Conservation (phyloP, 2,113 vertebrate species). For the Zapornia atra region DNA sequence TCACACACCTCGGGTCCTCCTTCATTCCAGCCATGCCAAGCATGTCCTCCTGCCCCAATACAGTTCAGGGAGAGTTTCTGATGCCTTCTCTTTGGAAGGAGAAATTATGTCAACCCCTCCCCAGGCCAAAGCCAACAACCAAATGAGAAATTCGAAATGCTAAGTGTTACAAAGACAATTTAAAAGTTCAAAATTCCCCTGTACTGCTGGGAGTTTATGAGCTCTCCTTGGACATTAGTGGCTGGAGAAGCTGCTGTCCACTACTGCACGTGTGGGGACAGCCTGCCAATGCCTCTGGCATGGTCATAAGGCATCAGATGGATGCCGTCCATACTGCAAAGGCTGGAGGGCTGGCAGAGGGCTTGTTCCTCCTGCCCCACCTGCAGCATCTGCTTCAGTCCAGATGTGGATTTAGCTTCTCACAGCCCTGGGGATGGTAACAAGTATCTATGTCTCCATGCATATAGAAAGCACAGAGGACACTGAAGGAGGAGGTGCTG, state of each 20-base stretch:
- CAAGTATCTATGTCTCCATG: not conserved
- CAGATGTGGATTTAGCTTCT: not conserved
- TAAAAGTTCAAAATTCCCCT: not conserved
- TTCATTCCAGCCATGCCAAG: not conserved
- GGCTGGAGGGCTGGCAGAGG: not conserved
- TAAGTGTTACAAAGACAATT: not conserved
- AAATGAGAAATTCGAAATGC: not conserved
- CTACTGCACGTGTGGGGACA: fast-evolving
- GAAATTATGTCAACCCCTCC: not conserved
- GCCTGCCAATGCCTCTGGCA: not conserved
- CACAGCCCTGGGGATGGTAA: not conserved
- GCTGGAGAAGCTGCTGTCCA: not conserved
- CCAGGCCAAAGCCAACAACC: not conserved
- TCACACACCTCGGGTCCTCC: not conserved
- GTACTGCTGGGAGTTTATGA: not conserved
- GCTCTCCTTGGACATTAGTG: not conserved
- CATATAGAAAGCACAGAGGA: not conserved
- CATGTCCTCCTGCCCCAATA: not conserved
- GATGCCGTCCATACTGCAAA: not conserved
- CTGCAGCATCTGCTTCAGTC: not conserved
- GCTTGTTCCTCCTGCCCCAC: not conserved
- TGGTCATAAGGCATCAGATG: not conserved
- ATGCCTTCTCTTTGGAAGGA: not conserved
- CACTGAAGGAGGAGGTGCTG: not conserved
- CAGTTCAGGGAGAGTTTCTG: not conserved